Base-by-base conservation (phyloP, 2,113 vertebrate species). In the Martes martes region DNA sequence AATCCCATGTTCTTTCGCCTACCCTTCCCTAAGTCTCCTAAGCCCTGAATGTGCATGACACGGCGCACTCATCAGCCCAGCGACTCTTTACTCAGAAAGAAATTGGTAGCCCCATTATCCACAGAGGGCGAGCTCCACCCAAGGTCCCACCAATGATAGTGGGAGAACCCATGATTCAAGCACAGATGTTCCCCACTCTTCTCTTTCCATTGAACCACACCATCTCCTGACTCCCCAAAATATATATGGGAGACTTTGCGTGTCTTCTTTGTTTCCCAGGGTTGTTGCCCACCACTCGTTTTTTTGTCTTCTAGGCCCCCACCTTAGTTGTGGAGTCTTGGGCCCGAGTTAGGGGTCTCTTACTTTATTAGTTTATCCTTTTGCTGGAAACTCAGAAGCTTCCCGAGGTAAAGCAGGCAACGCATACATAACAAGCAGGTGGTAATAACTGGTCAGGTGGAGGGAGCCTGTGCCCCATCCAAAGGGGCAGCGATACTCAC, bases 361-460 rank as follows among this genome's bases (percentile, higher is more conserved):
- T 85, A 11, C 82, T 83, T 88, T 50, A 71, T 69, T 45, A 94
- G 28, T 31, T 91, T 57, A 76, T 67, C 31, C 5, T 65, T 94
- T 90, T 90, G 73, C 86, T 78, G 42, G 21, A 42, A 78, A 52
- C 59, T 78, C 36, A 23, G 45, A 91, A 87, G 47, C 26, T 42
- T 74, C 59, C 8, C 5, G 65, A 57, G 50, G 50, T 50, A 50
- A 50, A 50, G 45, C 74, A n/a, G 47, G 39, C 50, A 39, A 36
- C 36, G 36, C 36, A 36, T 36, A 36, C 36, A 36, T 36, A 36
- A 36, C 36, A 36, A 36, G 36, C 23, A 82, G 67, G 23, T 78
- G 14, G 50, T 33, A 57, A 59, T 42, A 45, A 83, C 16, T 78
- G n/a, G 19, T 19, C 19, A 6, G 13, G 3, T 76, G 69, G 33